Evolutionary conservation across 1,140 invertebrate genomes (phyloP).

Genomic region (Aphis gossypii): DNA sequence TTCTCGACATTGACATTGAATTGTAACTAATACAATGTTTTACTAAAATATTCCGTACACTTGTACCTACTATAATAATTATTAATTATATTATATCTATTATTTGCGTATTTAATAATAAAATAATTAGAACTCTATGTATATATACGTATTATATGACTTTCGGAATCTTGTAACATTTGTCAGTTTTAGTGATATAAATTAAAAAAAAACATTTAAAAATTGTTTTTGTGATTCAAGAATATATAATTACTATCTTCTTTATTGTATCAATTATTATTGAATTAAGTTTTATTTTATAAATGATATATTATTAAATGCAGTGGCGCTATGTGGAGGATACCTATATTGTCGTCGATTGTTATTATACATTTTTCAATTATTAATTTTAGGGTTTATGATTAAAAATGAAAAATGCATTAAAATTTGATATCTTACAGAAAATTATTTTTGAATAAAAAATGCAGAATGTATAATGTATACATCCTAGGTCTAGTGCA

Average conservation of each 20-base stretch:
- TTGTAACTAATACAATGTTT: neutral
- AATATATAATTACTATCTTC: neutral
- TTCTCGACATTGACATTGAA: neutral
- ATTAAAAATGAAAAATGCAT: no score
- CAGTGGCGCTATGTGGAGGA: neutral
- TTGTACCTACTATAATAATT: neutral
- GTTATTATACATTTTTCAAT: neutral
- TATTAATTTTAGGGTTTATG: no score
- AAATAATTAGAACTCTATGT: neutral
- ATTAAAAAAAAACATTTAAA: neutral
- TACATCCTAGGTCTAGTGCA: no score
- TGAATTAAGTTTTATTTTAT: neutral
- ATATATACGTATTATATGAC: neutral
- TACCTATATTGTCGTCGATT: neutral
- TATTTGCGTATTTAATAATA: neutral
- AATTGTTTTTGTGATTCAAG: neutral
- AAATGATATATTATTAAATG: neutral
- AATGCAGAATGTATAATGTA: neutral
- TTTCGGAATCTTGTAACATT: neutral
- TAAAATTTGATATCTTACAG: neutral
- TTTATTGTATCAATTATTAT: neutral
- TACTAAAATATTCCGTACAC: neutral
- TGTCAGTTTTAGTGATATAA: neutral
- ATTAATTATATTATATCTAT: neutral
- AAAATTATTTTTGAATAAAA: neutral